These are phyloP conservation scores for Drosophila yakuba DNA, from an alignment of 1,140 invertebrate genomes.

Conservation along the genomic window DNA sequence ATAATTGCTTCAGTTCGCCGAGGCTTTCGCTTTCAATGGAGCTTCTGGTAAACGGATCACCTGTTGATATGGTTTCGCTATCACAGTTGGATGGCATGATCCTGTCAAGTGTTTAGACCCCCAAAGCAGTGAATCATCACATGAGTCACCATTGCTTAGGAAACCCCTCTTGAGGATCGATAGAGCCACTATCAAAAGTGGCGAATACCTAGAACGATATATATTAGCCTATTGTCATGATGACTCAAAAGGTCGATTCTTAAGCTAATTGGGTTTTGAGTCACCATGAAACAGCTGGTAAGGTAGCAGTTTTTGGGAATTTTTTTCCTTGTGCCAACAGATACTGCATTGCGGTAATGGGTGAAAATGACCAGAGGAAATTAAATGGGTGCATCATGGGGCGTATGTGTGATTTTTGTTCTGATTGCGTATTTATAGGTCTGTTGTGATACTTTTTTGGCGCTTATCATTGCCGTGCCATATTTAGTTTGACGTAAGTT, in stretches of 20 bases:
- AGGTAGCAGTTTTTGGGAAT: background rate
- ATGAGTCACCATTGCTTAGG: slow-evolving; percentile 56
- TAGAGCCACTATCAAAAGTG: slow-evolving; percentile 43
- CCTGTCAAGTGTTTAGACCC: slow-evolving; percentile 18
- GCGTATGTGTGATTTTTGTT: slow-evolving; percentile 24
- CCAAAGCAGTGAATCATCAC: slow-evolving; percentile 37
- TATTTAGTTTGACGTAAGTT: slow-evolving; percentile 23
- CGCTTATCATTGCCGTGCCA: slow-evolving; percentile 34
- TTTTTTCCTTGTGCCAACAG: background rate
- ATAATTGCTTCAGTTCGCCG: too few species aligned
- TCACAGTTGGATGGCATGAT: slow-evolving; percentile 17
- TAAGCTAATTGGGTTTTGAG: slow-evolving; percentile 26
- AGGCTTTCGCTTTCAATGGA: background rate
- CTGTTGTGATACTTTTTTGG: slow-evolving; percentile 23
- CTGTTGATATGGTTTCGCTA: slow-evolving; percentile 5
- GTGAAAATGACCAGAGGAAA: slow-evolving; percentile 15
- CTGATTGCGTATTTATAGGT: slow-evolving; percentile 37
- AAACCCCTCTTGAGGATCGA: slow-evolving; percentile 56
- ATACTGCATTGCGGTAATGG: slow-evolving; percentile 21
- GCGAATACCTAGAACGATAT: slow-evolving; percentile 35
- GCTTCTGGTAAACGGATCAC: slow-evolving; percentile 7
- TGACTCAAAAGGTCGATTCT: slow-evolving; percentile 43
- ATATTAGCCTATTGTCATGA: slow-evolving; percentile 21
- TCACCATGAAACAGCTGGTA: slow-evolving; percentile 35
- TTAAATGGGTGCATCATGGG: slow-evolving; percentile 16